Evolutionary conservation across 2,113 vertebrate genomes (phyloP).

Genomic region (Ahaetulla prasina): DNA sequence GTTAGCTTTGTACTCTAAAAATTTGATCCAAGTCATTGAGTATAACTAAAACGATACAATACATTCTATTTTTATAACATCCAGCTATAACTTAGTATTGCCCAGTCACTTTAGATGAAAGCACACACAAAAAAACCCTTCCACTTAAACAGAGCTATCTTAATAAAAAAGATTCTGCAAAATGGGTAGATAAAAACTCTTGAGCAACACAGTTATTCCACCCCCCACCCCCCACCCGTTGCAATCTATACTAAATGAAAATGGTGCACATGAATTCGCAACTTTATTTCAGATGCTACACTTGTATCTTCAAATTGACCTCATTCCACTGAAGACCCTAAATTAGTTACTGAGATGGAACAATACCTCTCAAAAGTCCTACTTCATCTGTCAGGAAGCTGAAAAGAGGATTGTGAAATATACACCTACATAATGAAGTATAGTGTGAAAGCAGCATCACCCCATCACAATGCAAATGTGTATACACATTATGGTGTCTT

Average conservation of each 20-base stretch:
- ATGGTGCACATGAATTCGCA: background rate
- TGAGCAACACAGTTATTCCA: background rate
- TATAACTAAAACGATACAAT: background rate
- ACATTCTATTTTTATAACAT: background rate
- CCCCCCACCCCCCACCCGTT: background rate
- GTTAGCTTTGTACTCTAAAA: background rate
- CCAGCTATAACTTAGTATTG: background rate
- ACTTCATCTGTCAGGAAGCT: background rate
- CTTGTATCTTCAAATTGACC: background rate
- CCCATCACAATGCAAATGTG: background rate
- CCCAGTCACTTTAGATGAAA: constrained; percentile 26
- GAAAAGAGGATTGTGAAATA: background rate
- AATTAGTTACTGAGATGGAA: background rate
- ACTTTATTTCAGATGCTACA: background rate
- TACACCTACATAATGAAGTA: background rate
- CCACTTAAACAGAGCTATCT: background rate
- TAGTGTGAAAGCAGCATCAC: background rate
- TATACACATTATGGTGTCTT: background rate
- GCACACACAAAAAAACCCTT: background rate
- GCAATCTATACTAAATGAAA: background rate
- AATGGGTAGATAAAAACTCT: background rate
- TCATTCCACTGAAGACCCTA: background rate
- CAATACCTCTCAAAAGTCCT: background rate
- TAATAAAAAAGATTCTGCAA: background rate
- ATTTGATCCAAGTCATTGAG: background rate